Evolutionary conservation across 2,113 vertebrate genomes (phyloP).

Genomic region (Chaetura pelagica): DNA sequence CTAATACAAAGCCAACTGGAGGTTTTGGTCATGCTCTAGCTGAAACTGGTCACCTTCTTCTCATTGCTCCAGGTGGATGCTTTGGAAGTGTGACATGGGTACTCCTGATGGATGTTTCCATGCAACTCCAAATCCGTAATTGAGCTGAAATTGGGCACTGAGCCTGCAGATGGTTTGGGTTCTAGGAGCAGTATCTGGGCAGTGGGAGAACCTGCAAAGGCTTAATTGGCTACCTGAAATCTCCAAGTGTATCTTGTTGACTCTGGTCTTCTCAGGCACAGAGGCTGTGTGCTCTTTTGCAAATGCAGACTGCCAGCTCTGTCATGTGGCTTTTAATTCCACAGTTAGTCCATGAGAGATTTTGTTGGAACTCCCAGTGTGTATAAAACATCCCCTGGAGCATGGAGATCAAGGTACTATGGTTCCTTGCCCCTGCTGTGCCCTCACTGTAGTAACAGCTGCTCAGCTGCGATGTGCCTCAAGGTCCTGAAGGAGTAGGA

Average conservation of each 20-base stretch:
- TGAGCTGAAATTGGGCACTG: background rate
- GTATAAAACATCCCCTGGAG: background rate
- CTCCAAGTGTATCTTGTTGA: background rate
- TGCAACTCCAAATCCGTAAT: background rate
- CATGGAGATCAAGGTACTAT: no score
- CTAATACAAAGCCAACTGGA: background rate
- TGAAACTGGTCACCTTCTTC: background rate
- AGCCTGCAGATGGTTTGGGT: background rate
- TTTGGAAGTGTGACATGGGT: background rate
- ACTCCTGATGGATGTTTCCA: background rate
- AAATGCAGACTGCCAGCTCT: background rate
- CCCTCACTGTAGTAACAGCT: background rate
- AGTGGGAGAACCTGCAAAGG: background rate
- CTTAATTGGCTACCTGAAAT: background rate
- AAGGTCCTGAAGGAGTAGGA: background rate
- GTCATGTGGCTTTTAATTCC: background rate
- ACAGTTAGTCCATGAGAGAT: background rate
- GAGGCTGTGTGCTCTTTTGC: background rate
- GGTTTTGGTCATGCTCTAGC: background rate
- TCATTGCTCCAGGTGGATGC: background rate
- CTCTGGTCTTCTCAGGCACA: background rate
- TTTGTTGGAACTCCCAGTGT: background rate
- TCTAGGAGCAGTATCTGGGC: background rate
- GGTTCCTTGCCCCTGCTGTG: background rate
- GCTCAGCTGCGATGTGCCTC: background rate